phyloP scores from a whole-genome alignment of 1,140 invertebrate genomes.

The Pachypeltis micranthus region DNA sequence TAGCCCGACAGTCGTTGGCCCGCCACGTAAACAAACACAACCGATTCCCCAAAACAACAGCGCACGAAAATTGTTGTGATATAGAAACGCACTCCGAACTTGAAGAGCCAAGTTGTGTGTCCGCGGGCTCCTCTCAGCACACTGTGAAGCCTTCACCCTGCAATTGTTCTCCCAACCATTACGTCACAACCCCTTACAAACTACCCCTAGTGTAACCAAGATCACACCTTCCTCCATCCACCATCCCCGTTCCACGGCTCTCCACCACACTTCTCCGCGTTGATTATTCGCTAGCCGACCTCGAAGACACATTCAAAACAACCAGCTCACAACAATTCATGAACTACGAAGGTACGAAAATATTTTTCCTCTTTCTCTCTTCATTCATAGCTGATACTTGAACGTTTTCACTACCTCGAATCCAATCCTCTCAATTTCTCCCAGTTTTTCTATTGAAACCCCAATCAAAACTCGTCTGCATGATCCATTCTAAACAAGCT shows the following conservation, averaged over 20 bases:
- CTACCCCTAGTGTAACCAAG: neutral
- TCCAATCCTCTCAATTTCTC: too few relatives aligned
- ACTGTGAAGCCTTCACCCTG: conserved; percentile 14
- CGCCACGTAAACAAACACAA: conserved; percentile 6
- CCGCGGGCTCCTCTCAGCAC: conserved; percentile 12
- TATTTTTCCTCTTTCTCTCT: too few relatives aligned
- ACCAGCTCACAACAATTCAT: neutral
- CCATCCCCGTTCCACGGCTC: too few relatives aligned
- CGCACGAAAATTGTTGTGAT: neutral
- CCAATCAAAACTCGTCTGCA: too few relatives aligned
- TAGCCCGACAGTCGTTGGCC: conserved; percentile 7
- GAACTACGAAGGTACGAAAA: too few relatives aligned
- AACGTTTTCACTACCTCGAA: too few relatives aligned
- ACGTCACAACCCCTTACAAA: conserved; percentile 16
- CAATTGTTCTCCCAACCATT: conserved; percentile 17
- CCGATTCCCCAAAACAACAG: neutral
- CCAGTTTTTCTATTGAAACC: too few relatives aligned
- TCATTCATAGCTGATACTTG: too few relatives aligned
- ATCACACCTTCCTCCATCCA: neutral
- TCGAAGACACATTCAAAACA: neutral
- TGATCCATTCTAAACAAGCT: too few relatives aligned
- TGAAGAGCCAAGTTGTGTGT: neutral
- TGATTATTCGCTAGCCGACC: neutral
- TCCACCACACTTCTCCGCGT: neutral
- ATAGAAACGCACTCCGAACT: neutral